Evolutionary conservation across 2,888 invertebrate species (phyloP).

Genomic region (Furcula furcula): DNA sequence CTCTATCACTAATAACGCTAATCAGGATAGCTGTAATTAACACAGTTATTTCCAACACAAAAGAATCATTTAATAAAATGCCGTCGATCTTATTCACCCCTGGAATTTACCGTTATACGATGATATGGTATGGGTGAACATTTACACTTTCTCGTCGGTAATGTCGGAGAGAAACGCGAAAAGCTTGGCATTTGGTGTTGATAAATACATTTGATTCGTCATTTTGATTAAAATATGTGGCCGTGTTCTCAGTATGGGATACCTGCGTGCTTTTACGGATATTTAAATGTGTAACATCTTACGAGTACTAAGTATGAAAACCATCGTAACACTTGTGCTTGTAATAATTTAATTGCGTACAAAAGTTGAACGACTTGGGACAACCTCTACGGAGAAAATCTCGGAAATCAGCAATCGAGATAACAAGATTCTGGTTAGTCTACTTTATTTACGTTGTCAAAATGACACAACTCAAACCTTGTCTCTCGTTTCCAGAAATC

Average conservation of each 20-base stretch:
- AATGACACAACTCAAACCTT: slow-evolving; percentile 53
- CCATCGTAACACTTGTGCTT: slow-evolving; percentile 22
- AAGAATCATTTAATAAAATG: slow-evolving; percentile 42
- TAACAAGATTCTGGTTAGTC: neutral
- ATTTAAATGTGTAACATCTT: slow-evolving; percentile 18
- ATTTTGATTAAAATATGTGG: slow-evolving; percentile 32
- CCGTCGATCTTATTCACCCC: slow-evolving; percentile 32
- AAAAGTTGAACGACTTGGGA: slow-evolving; percentile 15
- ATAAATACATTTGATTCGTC: slow-evolving; percentile 26
- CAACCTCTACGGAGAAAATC: slow-evolving; percentile 9
- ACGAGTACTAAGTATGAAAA: slow-evolving; percentile 18
- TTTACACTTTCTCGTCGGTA: slow-evolving; percentile 6
- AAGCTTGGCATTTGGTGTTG: slow-evolving; percentile 30
- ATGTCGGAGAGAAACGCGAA: slow-evolving; percentile 31
- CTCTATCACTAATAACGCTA: slow-evolving; percentile 53
- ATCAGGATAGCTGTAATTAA: slow-evolving; percentile 67
- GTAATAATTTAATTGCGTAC: no score
- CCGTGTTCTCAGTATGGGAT: slow-evolving; percentile 17
- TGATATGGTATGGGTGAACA: slow-evolving; percentile 34
- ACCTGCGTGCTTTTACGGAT: slow-evolving; percentile 17
- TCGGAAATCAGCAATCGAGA: slow-evolving; percentile 19
- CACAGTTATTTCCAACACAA: slow-evolving; percentile 59
- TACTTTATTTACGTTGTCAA: slow-evolving; percentile 8
- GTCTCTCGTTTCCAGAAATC: slow-evolving; percentile 72
- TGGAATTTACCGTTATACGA: slow-evolving; percentile 43